Evolutionary conservation across 2,888 invertebrate genomes (phyloP), one percentile per base, ranked within the genome.

Genomic region (Acholoe squamosa): DNA sequence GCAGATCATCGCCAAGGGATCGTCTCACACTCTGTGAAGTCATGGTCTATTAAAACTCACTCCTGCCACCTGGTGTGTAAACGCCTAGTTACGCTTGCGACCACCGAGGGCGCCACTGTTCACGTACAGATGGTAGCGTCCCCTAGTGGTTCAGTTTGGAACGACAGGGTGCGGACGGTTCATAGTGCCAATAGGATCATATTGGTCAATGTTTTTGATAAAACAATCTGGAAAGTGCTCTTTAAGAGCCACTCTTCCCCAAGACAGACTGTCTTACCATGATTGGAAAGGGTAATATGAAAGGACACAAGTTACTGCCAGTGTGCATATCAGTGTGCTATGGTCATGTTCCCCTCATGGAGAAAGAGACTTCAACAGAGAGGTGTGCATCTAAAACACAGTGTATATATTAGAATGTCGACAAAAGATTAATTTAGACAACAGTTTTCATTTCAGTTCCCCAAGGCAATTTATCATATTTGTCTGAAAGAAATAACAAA

Each of bases 11-110:
- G 34, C n/a, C 77, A 31, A 25, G 84, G 19, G 90, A 90, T 56
- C 90, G 90, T 0, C 90, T 90, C 33, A 90, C 25, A 12, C 28
- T 90, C 25, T 90, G 90, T 33, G 90, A 90, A 51, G 90, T 90
- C 52, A 54, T 90, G 84, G 90, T 90, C 25, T 90, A 80, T 56
- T 89, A 76, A 14, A n/a, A 33, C 25, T 76, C 86, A 19, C 52
- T 54, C 7, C 86, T 19, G 56, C 86, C 86, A 86, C 43, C 80
- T 86, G 56, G 86, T 54, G 86, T 31, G 54, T 54, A 16, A 86
- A 86, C 52, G 31, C 54, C 19, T 25, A 86, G 31, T 54, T 52
- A 86, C 86, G 86, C 52, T 31, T 25, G 43, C 56, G 86, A 25
- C 86, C 54, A 86, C 54, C 52, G 86, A 56, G 12, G 86, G 86